A percentile compares a stretch with the other conserved stretches of the same genome.
Conservation (phyloP, 2,888 invertebrate species). For the Nasonia oneida region DNA sequence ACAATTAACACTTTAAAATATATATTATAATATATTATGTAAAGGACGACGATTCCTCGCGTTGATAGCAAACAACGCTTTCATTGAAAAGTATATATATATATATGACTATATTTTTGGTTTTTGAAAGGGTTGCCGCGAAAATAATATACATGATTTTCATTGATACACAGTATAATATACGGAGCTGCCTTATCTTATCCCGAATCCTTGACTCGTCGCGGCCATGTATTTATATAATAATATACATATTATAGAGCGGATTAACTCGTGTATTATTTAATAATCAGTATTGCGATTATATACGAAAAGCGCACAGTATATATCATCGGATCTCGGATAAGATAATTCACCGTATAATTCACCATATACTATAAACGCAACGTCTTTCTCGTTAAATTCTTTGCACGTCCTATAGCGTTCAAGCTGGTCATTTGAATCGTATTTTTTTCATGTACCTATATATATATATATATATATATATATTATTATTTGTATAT, state of each 20-base stretch:
- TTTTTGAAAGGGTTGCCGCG: conserved; percentile 6
- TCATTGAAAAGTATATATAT: background rate
- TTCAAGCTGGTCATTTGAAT: background rate
- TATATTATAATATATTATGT: conserved; percentile 28
- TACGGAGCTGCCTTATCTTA: background rate
- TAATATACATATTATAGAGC: background rate
- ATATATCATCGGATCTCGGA: background rate
- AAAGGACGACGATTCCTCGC: conserved; percentile 8
- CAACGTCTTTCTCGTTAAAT: background rate
- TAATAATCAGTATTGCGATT: background rate
- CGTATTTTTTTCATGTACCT: background rate
- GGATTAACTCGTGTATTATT: background rate
- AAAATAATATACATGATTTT: conserved; percentile 6
- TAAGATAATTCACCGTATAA: background rate
- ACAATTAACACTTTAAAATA: conserved; percentile 39
- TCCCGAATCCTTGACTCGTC: background rate
- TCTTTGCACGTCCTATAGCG: background rate
- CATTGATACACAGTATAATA: background rate
- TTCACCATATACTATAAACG: background rate
- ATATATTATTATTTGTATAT: conserved; percentile 62
- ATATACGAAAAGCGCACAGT: too few species aligned
- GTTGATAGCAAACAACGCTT: background rate
- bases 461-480: conserved; percentile 56
- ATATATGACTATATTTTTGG: conserved; percentile 12
- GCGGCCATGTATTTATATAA: background rate